A percentile compares a stretch with the other conserved stretches of the same genome.
phyloP scores from a whole-genome alignment of 2,113 vertebrate genomes.

The Piprites chloris region DNA sequence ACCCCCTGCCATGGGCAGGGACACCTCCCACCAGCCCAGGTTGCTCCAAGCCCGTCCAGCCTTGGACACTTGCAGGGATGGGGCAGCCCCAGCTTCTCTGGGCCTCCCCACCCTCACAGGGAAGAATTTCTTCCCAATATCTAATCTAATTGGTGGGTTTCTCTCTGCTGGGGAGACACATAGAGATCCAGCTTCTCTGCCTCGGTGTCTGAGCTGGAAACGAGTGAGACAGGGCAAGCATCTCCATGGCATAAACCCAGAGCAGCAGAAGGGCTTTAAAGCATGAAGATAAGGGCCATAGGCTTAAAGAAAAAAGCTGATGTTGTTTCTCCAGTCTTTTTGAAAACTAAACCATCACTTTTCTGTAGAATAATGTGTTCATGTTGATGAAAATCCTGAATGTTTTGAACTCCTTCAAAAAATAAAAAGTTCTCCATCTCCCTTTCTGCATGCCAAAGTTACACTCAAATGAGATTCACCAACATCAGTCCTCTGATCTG shows the following conservation, averaged over 20 bases:
- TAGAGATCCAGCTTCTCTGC: background rate
- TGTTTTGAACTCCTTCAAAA: background rate
- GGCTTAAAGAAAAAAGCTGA: background rate
- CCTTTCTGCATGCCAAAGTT: background rate
- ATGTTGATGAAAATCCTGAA: background rate
- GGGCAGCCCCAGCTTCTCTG: background rate
- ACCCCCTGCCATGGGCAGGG: background rate
- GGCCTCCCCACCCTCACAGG: fast-evolving
- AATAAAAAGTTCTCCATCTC: background rate
- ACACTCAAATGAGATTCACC: background rate
- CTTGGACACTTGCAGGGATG: background rate
- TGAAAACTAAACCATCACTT: background rate
- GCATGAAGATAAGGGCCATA: background rate
- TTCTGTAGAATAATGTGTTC: background rate
- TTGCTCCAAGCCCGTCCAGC: fast-evolving
- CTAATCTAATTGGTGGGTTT: background rate
- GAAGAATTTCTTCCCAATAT: background rate
- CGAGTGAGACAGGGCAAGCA: background rate
- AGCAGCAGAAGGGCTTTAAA: background rate
- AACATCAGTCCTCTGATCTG: background rate
- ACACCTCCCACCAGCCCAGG: fast-evolving
- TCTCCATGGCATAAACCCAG: background rate
- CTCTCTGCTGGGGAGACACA: background rate
- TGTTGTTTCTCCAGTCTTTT: background rate
- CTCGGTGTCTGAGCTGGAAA: fast-evolving